Percentiles rank a stretch among this genome's conserved stretches.
Conservation (phyloP, 2,797 vertebrate species). For the Sciaenops ocellatus region DNA sequence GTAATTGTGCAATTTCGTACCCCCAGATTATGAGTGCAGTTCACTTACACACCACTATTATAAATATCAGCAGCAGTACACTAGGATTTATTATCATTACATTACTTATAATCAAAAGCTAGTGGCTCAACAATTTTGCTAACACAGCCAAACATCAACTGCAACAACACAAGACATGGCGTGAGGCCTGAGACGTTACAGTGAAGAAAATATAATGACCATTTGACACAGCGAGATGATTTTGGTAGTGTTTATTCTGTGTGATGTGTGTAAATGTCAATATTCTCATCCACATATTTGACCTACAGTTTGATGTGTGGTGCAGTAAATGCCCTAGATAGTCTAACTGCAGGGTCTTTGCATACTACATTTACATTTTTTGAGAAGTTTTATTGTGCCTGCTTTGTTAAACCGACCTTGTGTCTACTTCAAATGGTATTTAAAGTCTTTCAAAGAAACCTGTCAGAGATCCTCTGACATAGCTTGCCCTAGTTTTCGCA, state of each 20-base stretch:
- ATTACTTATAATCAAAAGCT: too few species aligned
- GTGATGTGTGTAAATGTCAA: not conserved
- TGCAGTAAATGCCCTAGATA: slow-evolving; percentile 18
- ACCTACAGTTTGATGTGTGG: not conserved
- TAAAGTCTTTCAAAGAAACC: slow-evolving; percentile 54
- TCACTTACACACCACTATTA: too few species aligned
- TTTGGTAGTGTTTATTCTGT: not conserved
- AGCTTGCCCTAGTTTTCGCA: slow-evolving; percentile 42
- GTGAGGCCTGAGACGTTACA: not conserved
- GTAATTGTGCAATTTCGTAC: too few species aligned
- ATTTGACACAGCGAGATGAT: not conserved
- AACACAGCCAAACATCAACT: too few species aligned
- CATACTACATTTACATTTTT: slow-evolving; percentile 17
- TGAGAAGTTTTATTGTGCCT: slow-evolving; percentile 25
- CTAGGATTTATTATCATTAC: too few species aligned
- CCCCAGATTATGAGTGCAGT: too few species aligned
- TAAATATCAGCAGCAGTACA: too few species aligned
- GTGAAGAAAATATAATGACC: not conserved
- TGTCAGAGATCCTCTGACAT: slow-evolving; percentile 48
- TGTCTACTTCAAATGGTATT: slow-evolving; percentile 41
- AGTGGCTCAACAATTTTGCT: too few species aligned
- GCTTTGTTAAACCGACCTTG: slow-evolving; percentile 32
- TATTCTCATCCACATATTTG: not conserved
- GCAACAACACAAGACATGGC: too few species aligned
- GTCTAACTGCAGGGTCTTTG: slow-evolving; percentile 25